Conservation (phyloP, 2,797 vertebrate species). For the Sciaenops ocellatus region DNA sequence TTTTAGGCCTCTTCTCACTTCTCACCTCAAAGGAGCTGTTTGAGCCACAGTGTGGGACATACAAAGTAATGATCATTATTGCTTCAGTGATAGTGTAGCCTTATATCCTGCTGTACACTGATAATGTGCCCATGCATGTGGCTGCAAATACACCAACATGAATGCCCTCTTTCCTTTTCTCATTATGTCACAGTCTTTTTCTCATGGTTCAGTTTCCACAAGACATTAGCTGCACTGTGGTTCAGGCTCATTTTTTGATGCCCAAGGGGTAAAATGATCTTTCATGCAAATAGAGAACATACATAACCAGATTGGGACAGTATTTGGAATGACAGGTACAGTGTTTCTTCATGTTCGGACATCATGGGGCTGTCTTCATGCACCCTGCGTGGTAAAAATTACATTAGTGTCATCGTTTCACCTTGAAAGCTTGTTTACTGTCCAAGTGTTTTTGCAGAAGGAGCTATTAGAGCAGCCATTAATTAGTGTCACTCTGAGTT, state of each 20-base stretch:
- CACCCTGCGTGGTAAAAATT: constrained; percentile 41
- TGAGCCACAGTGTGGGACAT: constrained; percentile 43
- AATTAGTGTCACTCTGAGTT: constrained; percentile 76
- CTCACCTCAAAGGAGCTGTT: constrained; percentile 44
- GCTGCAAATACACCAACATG: constrained; percentile 6
- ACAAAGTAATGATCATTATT: constrained; percentile 49
- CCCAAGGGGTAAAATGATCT: constrained; percentile 30
- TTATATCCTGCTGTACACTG: constrained; percentile 36
- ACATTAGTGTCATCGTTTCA: constrained; percentile 66
- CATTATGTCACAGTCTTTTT: constrained; percentile 24
- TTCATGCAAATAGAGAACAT: constrained; percentile 57
- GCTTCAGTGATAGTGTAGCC: constrained; percentile 26
- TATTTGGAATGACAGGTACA: constrained; percentile 62
- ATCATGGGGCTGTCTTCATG: constrained; percentile 46
- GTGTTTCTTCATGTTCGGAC: constrained; percentile 59
- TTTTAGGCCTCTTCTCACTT: constrained; percentile 21
- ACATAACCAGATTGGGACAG: constrained; percentile 53
- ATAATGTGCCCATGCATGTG: constrained; percentile 31
- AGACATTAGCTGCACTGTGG: constrained; percentile 36
- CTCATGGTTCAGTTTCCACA: constrained; percentile 55
- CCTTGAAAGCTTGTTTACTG: constrained; percentile 74
- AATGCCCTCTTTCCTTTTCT: constrained; percentile 34
- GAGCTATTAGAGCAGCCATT: constrained; percentile 70
- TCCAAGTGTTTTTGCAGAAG: constrained; percentile 68
- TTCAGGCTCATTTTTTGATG: constrained; percentile 51